Base-by-base conservation (phyloP, 35 echinoderm and acorn worm genomes). In the Chiridota heheva region DNA sequence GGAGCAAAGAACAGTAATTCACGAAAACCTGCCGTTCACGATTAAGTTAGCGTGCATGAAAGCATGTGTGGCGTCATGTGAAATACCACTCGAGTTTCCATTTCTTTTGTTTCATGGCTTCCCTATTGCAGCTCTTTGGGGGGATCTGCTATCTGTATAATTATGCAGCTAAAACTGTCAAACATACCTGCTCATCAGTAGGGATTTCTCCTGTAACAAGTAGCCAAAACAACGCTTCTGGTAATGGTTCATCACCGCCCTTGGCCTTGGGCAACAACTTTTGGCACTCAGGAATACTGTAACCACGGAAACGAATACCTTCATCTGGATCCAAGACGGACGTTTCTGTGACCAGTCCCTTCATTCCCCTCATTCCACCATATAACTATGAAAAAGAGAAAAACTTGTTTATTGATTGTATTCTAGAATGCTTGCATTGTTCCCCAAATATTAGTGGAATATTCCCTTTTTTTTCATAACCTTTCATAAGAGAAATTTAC, bases 301-400 rank as follows among this genome's bases (percentile, higher is more conserved):
- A 92, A 55, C 95, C 95, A 80, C 95, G 87, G 95, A 98, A 98
- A 81, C 89, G 89, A 63, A 98, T 98, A 17, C 95, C 95, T 76
- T 91, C 85, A 42, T 98, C 89, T 73, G 95, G 85, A 86, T 98
- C 95, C 16, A 98, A 70, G 13, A 91, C 88, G 16, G 95, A 98
- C 10, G 95, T 98, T 68, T 98, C 95, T 68, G 88, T 91, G 40
- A 98, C 95, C 12, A 98, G 69, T 36, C 95, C 95, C 49, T 98
- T 98, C 25, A 98, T 98, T 28, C 95, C 95, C 35, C 95, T 79
- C 95, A 98, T 98, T 63, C 95, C 95, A 60, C 95, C 95, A 88
- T 98, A 98, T 40, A 98, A 57, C 95, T 98, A 33, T 3, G 58
- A 61, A 56, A 91, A 85, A 24, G n/a, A 55, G n/a, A n/a, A n/a